phyloP scores from a whole-genome alignment of 2,797 vertebrate species.

The Peromyscus nudipes region DNA sequence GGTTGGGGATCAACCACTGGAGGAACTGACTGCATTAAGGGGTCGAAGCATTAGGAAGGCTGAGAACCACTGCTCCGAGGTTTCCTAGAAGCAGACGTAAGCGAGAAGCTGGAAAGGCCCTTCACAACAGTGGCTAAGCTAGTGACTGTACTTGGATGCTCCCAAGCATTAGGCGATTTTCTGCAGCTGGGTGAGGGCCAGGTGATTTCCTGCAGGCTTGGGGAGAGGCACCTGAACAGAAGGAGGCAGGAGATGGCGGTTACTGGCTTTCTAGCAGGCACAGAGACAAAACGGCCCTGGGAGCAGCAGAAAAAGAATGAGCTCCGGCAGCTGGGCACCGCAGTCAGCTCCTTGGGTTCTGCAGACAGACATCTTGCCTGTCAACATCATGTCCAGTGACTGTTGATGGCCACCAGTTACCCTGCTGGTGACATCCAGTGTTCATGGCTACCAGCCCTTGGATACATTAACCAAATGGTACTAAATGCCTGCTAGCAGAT shows the following conservation, averaged over 20 bases:
- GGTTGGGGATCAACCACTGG: background rate
- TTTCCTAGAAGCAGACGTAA: conserved; percentile 28
- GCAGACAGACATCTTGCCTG: background rate
- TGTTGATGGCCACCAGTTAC: background rate
- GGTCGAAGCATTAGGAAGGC: background rate
- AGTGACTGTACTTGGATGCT: background rate
- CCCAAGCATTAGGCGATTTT: background rate
- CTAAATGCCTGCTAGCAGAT: background rate
- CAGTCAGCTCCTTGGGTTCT: background rate
- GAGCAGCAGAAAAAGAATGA: background rate
- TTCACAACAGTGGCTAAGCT: background rate
- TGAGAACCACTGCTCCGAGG: background rate
- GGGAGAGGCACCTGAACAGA: background rate
- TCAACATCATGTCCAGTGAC: background rate
- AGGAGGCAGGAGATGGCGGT: background rate
- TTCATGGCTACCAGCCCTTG: background rate
- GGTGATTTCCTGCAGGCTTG: background rate
- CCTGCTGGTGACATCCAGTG: background rate
- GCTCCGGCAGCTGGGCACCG: fast-evolving
- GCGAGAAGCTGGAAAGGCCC: background rate
- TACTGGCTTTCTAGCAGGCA: background rate
- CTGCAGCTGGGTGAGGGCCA: background rate
- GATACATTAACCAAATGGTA: background rate
- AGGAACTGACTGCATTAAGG: background rate
- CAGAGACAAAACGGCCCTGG: fast-evolving